These are phyloP conservation scores for Ophiothrix spiculata DNA, from an alignment of 35 echinoderm and acorn worm genomes.

Conservation along the genomic window DNA sequence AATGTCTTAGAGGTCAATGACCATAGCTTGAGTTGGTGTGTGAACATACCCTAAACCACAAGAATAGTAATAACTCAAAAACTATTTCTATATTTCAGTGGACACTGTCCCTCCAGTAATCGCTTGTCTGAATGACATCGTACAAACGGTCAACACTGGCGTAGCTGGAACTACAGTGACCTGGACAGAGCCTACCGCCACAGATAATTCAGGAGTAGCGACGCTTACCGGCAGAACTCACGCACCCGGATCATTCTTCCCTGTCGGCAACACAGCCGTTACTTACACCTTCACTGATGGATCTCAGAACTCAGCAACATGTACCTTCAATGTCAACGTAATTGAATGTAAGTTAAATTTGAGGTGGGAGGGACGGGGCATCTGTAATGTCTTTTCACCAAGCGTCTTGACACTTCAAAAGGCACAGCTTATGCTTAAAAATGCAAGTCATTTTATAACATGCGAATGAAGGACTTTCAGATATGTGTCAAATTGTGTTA, in stretches of 20 bases:
- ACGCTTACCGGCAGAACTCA: background rate
- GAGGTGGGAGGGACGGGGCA: no score
- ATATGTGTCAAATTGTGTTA: no score
- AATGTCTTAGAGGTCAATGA: no score
- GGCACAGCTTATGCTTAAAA: no score
- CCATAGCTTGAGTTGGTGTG: no score
- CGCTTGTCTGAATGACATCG: conserved; percentile 20
- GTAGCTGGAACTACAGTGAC: conserved; percentile 3
- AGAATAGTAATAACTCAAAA: no score
- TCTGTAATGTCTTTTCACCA: no score
- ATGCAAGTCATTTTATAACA: no score
- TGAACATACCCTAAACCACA: no score
- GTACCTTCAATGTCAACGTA: conserved; percentile 61
- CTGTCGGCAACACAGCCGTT: conserved; percentile 22
- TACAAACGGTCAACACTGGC: conserved; percentile 5
- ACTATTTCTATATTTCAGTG: background rate
- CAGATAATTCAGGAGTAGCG: conserved; percentile 46
- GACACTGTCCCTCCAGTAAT: conserved; percentile 8
- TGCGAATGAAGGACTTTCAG: no score
- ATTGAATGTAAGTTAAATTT: background rate
- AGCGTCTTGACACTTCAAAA: no score
- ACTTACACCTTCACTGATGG: conserved; percentile 58
- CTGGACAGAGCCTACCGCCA: conserved; percentile 36
- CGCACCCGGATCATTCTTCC: background rate
- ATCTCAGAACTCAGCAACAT: conserved; percentile 37